Evolutionary conservation across 2,888 invertebrate species (phyloP), one percentile per base, ranked within the genome.

Genomic region (Rotaria macrura): DNA sequence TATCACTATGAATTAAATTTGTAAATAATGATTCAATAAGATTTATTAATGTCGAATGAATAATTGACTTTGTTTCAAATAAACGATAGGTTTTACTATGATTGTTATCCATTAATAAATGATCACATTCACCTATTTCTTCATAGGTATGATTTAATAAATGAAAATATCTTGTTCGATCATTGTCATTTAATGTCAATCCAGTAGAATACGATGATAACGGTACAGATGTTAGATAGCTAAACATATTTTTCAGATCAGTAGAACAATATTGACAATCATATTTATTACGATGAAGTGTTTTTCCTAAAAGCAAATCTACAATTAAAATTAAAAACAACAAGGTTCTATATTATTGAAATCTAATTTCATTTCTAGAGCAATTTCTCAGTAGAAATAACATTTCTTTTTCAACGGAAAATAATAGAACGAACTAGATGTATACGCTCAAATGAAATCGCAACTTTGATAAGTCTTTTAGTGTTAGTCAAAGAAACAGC

Each of bases 81-180:
- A 79, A 43, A 20, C 79, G 79, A 79, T 43, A 79, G 14, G 79
- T 79, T 43, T 79, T 43, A 79, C 79, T 79, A 14, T 65, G 65
- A 65, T 65, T 65, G 43, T 79, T 79, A 14, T 25, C 23, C 40
- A 79, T 40, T n/a, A 79, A 43, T 43, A 79, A 79, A 43, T 79
- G 25, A 43, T 10, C 43, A n/a, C 38, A 43, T 43, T 79, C 79
- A 79, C 43, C 43, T 25, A 79, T 79, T 79, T 79, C 79, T 79
- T 79, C 79, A 79, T 79, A 79, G 12, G 79, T 79, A 79, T 79
- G 79, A 79, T 79, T 79, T 43, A 43, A 43, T 43, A 79, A 43
- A 79, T 79, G 79, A 25, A 79, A 79, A n/a, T n/a, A 43, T 43
- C 43, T 25, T n/a, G 79, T 79, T 38, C 43, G 23, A 43, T 79